Percentiles rank a stretch among this genome's conserved stretches.
phyloP scores from a whole-genome alignment of 2,888 invertebrate species.

The Ormyrus pomaceus region DNA sequence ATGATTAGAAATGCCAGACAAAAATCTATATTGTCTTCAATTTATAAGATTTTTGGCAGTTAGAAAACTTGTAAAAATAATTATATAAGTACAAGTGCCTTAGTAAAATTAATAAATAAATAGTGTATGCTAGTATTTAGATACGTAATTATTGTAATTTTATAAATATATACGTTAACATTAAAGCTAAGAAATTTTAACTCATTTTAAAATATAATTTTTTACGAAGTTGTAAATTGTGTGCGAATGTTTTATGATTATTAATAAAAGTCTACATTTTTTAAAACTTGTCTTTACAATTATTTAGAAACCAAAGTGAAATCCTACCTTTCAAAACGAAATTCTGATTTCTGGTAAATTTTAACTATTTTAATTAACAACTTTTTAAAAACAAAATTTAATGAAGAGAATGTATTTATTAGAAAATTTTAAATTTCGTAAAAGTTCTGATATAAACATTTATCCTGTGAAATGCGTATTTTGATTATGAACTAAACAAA shows the following conservation, averaged over 20 bases:
- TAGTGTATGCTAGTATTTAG: not conserved
- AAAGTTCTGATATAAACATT: too few relatives aligned
- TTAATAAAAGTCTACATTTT: too few relatives aligned
- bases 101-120: not conserved
- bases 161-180: slow-evolving; percentile 12
- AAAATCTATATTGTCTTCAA: slow-evolving; percentile 34
- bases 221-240: slow-evolving; percentile 17
- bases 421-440: too few relatives aligned
- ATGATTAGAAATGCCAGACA: slow-evolving; percentile 28
- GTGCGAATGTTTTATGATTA: not conserved
- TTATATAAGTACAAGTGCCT: slow-evolving; percentile 9
- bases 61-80: slow-evolving; percentile 6
- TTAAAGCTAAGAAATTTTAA: not conserved
- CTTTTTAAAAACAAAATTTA: too few relatives aligned
- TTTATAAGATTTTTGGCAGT: slow-evolving; percentile 39
- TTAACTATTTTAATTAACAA: too few relatives aligned
- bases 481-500: too few relatives aligned
- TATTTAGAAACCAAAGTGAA: too few relatives aligned
- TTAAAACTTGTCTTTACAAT: too few relatives aligned
- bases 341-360: not conserved
- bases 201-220: slow-evolving; percentile 12
- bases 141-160: not conserved
- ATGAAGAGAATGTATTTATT: too few relatives aligned
- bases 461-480: too few relatives aligned
- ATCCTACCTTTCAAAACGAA: not conserved